Percentiles rank a stretch among this genome's conserved stretches.
These are phyloP conservation scores for Bombylius major DNA, from an alignment of 2,888 invertebrate genomes.

Conservation along the genomic window DNA sequence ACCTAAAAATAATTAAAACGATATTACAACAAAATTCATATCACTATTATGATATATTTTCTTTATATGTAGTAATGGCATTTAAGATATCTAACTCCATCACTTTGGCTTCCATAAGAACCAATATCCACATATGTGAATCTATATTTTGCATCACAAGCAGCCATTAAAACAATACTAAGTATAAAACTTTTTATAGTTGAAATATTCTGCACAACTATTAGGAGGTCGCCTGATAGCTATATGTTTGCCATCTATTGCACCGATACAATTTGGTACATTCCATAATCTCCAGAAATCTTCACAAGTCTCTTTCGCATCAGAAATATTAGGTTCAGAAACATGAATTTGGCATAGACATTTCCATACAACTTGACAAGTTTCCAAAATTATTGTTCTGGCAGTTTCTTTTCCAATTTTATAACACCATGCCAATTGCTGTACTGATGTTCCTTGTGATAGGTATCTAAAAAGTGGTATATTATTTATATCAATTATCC, in stretches of 20 bases:
- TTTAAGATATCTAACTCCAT: not conserved
- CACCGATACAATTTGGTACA: constrained; percentile 17
- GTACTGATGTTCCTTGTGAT: not conserved
- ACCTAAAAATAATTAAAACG: not conserved
- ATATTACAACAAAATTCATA: no score
- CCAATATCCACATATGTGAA: not conserved
- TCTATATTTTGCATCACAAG: constrained; percentile 1
- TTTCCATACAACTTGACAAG: constrained; percentile 1
- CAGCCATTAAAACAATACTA: not conserved
- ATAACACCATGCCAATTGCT: not conserved
- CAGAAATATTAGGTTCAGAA: not conserved
- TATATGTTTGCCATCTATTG: not conserved
- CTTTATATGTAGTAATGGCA: no score
- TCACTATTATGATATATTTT: no score
- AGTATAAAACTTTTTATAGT: not conserved
- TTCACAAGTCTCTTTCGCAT: not conserved
- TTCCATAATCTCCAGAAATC: constrained; percentile 17
- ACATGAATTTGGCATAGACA: not conserved
- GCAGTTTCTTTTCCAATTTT: constrained; percentile 6
- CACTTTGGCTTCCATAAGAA: not conserved
- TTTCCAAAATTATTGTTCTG: constrained; percentile 2
- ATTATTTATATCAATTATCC: not conserved
- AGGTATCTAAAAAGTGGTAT: constrained; percentile 3
- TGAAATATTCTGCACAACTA: not conserved
- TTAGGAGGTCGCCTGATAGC: not conserved